Evolutionary conservation across 2,888 invertebrate species (phyloP), one percentile per base, ranked within the genome.

Genomic region (Oligia latruncula): DNA sequence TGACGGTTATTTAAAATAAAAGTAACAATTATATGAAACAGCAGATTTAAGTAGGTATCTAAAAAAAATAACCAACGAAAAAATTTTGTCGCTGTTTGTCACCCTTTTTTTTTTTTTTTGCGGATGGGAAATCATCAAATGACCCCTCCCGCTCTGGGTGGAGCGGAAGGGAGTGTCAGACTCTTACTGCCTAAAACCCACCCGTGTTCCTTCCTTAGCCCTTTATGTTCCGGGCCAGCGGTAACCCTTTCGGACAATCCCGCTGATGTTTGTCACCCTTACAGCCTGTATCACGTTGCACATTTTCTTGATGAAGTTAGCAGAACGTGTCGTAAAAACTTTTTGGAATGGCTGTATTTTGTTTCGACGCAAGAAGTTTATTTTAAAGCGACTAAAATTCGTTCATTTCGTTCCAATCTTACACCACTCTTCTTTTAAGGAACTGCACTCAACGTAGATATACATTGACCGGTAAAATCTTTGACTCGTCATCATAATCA

Each of bases 401-500:
- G 70, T 65, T 66, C 65, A 72, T 40, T 87, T 86, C 64, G 1
- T n/a, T 68, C 23, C 72, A 83, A 73, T 40, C 66, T 66, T 71
- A 58, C 46, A 46, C 1, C 13, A 66, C 40, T 71, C 35, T 75
- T 60, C 35, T 23, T 70, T 43, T 35, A 55, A 3, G 49, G 60
- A 74, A 71, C 52, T 46, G 13, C 58, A 67, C 43, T 20, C 67
- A 85, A 29, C 6, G 1, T 43, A n/a, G n/a, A 17, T 49, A 35
- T 43, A 60, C 55, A 85, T 82, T 72, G 55, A 58, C 49, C 8
- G 13, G 0, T 64, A 66, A 64, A 40, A 80, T 52, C 15, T 1
- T 65, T 72, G 29, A 55, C 3, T n/a, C 9, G 11, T 58, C 55
- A 9, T 58, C 58, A 58, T 58, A n/a, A 58, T 58, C 11, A 58